phyloP scores from a whole-genome alignment of 2,113 vertebrate genomes.

The Sapayoa aenigma region DNA sequence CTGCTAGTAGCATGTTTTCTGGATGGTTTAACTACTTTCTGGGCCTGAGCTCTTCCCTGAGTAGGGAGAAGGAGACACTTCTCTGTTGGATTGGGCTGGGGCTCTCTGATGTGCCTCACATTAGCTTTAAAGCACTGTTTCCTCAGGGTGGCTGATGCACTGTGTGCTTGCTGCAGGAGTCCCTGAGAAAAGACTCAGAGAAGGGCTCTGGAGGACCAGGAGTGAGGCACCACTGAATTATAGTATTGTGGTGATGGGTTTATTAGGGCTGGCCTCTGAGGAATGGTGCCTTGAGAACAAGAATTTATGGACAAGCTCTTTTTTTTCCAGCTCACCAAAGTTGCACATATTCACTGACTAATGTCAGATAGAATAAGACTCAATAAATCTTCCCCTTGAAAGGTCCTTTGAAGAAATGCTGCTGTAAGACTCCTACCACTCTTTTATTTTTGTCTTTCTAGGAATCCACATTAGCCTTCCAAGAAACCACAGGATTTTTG shows the following conservation, averaged over 20 bases:
- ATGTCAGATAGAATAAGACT: constrained; percentile 47
- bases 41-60: not conserved
- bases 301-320: constrained; percentile 52
- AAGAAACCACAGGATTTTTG: not conserved
- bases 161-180: not conserved
- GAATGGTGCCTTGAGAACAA: constrained; percentile 31
- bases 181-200: not conserved
- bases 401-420: constrained; percentile 41
- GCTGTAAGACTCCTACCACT: not conserved
- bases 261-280: constrained; percentile 55
- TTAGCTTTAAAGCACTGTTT: not conserved
- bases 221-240: constrained; percentile 36
- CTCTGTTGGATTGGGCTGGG: not conserved
- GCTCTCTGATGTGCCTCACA: not conserved
- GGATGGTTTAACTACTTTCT: not conserved
- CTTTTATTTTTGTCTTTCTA: not conserved
- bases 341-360: constrained; percentile 41
- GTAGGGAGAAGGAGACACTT: not conserved
- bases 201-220: not conserved
- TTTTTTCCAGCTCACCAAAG: constrained; percentile 18
- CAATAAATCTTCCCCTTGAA: constrained; percentile 43
- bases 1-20: not conserved
- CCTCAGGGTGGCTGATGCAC: not conserved
- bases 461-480: not conserved
- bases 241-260: constrained; percentile 38